Evolutionary conservation across 2,797 vertebrate species (phyloP).

Genomic region (Psittacula echo): DNA sequence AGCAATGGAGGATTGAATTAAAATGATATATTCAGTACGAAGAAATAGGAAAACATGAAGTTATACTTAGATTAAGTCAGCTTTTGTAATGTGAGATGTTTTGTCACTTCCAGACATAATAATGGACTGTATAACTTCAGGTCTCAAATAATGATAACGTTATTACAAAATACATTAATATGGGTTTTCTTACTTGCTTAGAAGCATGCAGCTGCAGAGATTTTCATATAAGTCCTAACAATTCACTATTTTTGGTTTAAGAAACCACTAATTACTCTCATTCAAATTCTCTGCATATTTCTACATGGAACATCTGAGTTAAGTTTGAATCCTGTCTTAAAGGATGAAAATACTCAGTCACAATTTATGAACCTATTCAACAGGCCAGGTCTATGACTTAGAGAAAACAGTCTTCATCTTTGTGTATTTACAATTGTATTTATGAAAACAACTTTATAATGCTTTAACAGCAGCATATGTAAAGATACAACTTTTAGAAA

Average conservation of each 20-base stretch:
- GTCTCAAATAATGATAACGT: not conserved
- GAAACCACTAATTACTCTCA: not conserved
- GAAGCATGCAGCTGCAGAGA: not conserved
- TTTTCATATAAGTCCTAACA: constrained; percentile 11
- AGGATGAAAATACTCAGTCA: not conserved
- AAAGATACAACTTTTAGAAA: not conserved
- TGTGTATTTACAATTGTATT: not conserved
- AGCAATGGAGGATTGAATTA: not conserved
- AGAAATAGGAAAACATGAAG: not conserved
- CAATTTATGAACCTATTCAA: not conserved
- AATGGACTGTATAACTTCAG: not conserved
- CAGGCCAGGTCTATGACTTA: not conserved
- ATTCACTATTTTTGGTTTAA: not conserved
- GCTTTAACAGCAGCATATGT: not conserved
- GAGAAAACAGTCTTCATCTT: not conserved
- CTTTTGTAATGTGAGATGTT: not conserved
- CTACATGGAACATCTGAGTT: not conserved
- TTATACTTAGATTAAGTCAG: not conserved
- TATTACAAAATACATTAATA: not conserved
- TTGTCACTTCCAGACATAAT: constrained; percentile 19
- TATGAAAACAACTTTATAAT: not conserved
- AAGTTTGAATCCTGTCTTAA: not conserved
- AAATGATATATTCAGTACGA: not conserved
- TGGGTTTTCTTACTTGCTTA: not conserved
- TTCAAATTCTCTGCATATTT: not conserved